phyloP scores from a whole-genome alignment of 2,113 vertebrate species.

The Parus major region DNA sequence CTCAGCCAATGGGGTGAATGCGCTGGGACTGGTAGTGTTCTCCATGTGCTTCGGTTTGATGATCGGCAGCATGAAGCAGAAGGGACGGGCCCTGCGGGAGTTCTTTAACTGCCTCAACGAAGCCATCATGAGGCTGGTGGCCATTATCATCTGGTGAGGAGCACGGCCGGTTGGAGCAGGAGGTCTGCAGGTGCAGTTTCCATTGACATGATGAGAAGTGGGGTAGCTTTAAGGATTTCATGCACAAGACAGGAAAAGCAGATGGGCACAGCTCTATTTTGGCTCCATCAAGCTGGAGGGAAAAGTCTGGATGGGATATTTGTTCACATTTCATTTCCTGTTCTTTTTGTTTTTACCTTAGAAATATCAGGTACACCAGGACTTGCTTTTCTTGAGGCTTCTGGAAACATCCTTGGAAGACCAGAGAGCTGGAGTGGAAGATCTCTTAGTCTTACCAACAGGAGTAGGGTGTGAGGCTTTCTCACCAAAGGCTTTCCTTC shows the following conservation, averaged over 20 bases:
- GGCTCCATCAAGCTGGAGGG: constrained; percentile 31
- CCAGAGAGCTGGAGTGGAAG: constrained; percentile 47
- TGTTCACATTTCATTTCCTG: constrained; percentile 64
- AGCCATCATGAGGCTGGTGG: constrained; percentile 95
- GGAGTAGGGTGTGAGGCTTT: constrained; percentile 25
- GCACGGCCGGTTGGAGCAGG: constrained; percentile 20
- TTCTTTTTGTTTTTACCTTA: constrained; percentile 21
- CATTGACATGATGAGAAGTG: constrained; percentile 50
- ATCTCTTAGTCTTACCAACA: constrained; percentile 32
- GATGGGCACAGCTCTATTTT: constrained; percentile 11
- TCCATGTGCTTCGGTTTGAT: constrained; percentile 95
- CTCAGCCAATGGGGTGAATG: constrained; percentile 90
- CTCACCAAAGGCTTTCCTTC: constrained; percentile 37
- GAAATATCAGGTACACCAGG: constrained; percentile 22
- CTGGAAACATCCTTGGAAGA: constrained; percentile 51
- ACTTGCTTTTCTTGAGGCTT: constrained; percentile 43
- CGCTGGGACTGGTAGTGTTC: constrained; percentile 94
- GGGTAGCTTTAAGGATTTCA: constrained; percentile 44
- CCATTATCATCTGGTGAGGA: constrained; percentile 96
- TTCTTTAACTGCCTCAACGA: constrained; percentile 97
- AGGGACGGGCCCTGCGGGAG: constrained; percentile 88
- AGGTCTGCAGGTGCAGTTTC: constrained; percentile 66
- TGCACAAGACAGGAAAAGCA: constrained; percentile 28
- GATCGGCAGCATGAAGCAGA: constrained; percentile 95
- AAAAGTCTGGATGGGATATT: constrained; percentile 61